Percentiles rank a stretch among this genome's conserved stretches.
Evolutionary conservation across 2,888 invertebrate species (phyloP).

Genomic region (Parnassius glacialis): DNA sequence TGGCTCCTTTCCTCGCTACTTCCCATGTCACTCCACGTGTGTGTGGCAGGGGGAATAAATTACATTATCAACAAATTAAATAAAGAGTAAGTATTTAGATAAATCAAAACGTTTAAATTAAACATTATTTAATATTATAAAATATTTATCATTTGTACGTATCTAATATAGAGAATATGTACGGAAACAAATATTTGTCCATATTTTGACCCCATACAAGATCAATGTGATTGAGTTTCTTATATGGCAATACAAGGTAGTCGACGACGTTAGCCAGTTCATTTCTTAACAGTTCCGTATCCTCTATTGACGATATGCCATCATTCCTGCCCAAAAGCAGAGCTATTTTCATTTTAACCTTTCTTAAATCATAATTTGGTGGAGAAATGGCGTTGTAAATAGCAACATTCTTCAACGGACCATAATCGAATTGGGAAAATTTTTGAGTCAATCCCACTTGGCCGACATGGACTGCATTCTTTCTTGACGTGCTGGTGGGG

Average conservation of each 20-base stretch:
- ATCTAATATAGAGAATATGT: slow-evolving; percentile 35
- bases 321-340: slow-evolving; percentile 77
- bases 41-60: no score
- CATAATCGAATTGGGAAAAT: slow-evolving; percentile 38
- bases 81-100: no score
- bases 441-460: slow-evolving; percentile 34
- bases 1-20: no score
- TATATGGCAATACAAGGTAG: slow-evolving; percentile 37
- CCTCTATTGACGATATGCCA: slow-evolving; percentile 57
- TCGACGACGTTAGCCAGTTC: slow-evolving; percentile 43
- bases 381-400: slow-evolving; percentile 33
- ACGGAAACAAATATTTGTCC: slow-evolving; percentile 42
- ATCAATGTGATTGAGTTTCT: slow-evolving; percentile 45
- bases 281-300: slow-evolving; percentile 35
- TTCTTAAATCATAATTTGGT: slow-evolving; percentile 39
- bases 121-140: neutral
- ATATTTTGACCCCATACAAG: slow-evolving; percentile 43
- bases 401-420: slow-evolving; percentile 30
- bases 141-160: slow-evolving; percentile 23
- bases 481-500: slow-evolving; percentile 42
- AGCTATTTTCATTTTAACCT: slow-evolving; percentile 42
- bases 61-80: no score
- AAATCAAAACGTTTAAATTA: no score
- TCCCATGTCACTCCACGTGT: no score
- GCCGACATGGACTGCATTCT: slow-evolving; percentile 37